Conservation (phyloP, 2,113 vertebrate genomes). For the Microcebus tavaratra region DNA sequence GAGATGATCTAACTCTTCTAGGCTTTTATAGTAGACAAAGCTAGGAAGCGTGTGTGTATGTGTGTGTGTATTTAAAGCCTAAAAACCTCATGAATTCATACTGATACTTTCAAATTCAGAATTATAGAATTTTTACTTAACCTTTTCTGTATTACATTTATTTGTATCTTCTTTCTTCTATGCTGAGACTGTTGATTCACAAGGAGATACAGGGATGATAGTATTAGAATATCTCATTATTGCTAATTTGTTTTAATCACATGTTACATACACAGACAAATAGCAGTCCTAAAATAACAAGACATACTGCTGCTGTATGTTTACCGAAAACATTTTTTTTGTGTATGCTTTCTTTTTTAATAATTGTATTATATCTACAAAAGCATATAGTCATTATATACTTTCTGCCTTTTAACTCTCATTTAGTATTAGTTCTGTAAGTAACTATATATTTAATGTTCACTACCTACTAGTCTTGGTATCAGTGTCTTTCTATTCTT, state of each 20-base stretch:
- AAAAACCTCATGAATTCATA: not conserved
- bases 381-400: not conserved
- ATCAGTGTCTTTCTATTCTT: not conserved
- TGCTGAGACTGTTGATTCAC: not conserved
- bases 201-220: not conserved
- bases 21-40: not conserved
- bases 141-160: not conserved
- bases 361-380: not conserved
- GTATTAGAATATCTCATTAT: not conserved
- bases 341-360: not conserved
- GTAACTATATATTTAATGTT: not conserved
- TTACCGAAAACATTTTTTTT: not conserved
- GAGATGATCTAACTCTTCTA: not conserved
- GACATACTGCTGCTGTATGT: not conserved
- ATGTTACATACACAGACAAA: not conserved
- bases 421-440: not conserved
- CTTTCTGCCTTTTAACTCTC: not conserved
- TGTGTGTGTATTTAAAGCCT: not conserved
- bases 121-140: not conserved
- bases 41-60: not conserved
- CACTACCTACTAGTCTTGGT: not conserved
- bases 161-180: not conserved
- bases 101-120: not conserved
- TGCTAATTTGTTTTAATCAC: constrained; percentile 23
- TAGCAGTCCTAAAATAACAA: not conserved